phyloP scores from a whole-genome alignment of 2,888 invertebrate species.

The Hemithea aestivaria region DNA sequence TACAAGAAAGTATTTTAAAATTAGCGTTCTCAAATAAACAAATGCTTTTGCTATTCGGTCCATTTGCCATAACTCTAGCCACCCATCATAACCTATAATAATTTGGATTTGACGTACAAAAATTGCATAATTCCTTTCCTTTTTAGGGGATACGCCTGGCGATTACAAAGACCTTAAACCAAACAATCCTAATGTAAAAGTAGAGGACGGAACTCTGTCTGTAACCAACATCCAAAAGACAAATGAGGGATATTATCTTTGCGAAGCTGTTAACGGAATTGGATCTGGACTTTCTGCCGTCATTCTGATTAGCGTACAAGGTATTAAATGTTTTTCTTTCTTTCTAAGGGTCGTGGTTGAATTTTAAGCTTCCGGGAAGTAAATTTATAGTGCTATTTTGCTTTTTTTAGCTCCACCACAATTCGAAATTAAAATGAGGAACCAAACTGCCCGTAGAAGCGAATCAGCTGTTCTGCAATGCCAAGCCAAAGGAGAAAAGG shows the following conservation, averaged over 20 bases:
- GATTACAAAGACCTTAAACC: constrained; percentile 96
- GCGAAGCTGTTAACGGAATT: constrained; percentile 97
- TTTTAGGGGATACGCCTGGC: constrained; percentile 91
- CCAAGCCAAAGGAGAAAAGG: constrained; percentile 94
- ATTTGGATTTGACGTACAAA: too few relatives aligned
- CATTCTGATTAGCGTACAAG: constrained; percentile 95
- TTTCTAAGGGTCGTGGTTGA: too few relatives aligned
- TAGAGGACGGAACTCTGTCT: constrained; percentile 95
- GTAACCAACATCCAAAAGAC: constrained; percentile 95
- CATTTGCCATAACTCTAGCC: too few relatives aligned
- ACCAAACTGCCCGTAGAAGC: constrained; percentile 93
- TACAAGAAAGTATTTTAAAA: too few relatives aligned
- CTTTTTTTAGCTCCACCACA: constrained; percentile 90
- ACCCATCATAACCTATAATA: too few relatives aligned
- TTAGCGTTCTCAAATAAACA: too few relatives aligned
- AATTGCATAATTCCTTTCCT: constrained; percentile 9
- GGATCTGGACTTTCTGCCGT: constrained; percentile 97
- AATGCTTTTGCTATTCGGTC: too few relatives aligned
- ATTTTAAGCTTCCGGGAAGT: too few relatives aligned
- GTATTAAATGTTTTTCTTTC: too few relatives aligned
- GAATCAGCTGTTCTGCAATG: constrained; percentile 95
- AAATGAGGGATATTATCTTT: constrained; percentile 96
- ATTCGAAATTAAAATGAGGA: constrained; percentile 94
- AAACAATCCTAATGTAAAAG: constrained; percentile 93
- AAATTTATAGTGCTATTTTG: too few relatives aligned